Conservation (phyloP, 2,888 invertebrate species). For the Leucophora obtusa region DNA sequence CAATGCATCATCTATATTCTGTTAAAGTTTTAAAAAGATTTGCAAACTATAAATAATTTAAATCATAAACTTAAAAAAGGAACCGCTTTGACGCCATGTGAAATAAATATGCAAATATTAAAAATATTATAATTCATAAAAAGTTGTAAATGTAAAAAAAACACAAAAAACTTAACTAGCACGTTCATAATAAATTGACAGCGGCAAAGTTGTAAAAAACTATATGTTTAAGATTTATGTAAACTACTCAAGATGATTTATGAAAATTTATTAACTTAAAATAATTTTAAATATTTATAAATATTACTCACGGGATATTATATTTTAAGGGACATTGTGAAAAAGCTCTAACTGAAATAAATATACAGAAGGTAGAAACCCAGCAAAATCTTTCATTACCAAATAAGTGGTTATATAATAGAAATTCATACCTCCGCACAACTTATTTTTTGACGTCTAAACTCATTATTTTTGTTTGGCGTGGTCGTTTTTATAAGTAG, state of each 20-base stretch:
- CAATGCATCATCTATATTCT: neutral
- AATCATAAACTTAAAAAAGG: constrained; percentile 50
- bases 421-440: too few species aligned
- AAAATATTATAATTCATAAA: constrained; percentile 57
- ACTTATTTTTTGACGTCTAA: too few species aligned
- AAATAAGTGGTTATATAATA: too few species aligned
- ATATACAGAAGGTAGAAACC: too few species aligned
- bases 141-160: constrained; percentile 21
- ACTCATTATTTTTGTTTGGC: too few species aligned
- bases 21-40: constrained; percentile 34
- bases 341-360: too few species aligned
- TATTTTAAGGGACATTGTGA: too few species aligned
- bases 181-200: constrained; percentile 55
- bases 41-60: constrained; percentile 48
- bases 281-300: neutral
- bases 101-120: constrained; percentile 39
- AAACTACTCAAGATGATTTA: neutral
- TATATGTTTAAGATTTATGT: neutral
- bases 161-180: constrained; percentile 25
- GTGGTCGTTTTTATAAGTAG: too few species aligned
- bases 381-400: too few species aligned
- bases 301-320: too few species aligned
- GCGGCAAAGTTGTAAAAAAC: constrained; percentile 49
- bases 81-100: constrained; percentile 49
- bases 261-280: neutral